phyloP scores from a whole-genome alignment of 2,797 vertebrate species.

The Propithecus deckenii region DNA sequence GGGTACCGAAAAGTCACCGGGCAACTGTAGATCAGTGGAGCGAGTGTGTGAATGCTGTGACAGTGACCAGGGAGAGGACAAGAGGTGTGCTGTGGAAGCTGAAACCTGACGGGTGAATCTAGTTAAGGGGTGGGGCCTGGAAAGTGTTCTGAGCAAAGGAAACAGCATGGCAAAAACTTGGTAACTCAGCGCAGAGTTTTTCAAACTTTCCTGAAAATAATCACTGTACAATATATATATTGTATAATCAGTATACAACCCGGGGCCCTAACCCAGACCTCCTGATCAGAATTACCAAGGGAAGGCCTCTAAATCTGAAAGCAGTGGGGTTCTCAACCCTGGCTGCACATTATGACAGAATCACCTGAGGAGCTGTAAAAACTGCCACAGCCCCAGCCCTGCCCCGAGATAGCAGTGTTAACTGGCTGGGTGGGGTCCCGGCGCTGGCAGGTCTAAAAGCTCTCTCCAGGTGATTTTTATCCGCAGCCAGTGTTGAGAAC shows the following conservation, averaged over 20 bases:
- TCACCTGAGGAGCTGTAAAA: slow-evolving; percentile 28
- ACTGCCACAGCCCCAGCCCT: neutral
- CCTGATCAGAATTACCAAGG: neutral
- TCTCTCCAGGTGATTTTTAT: slow-evolving; percentile 42
- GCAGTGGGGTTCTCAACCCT: neutral
- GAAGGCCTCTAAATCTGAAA: neutral
- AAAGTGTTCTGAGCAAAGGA: neutral
- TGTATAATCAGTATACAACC: neutral
- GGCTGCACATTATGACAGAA: neutral
- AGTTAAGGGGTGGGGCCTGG: neutral
- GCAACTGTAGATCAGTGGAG: neutral
- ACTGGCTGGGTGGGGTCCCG: neutral
- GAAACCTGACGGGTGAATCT: neutral
- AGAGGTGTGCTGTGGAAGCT: neutral
- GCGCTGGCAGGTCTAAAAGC: neutral
- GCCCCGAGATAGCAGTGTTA: neutral
- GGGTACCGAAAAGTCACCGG: neutral
- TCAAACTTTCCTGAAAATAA: neutral
- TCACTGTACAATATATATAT: too few species aligned
- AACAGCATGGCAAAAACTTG: neutral
- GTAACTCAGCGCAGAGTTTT: neutral
- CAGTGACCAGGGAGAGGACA: neutral
- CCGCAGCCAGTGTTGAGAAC: neutral
- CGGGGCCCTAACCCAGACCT: neutral
- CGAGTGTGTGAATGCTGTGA: too few species aligned